A percentile compares a stretch with the other conserved stretches of the same genome.
Evolutionary conservation across 2,888 invertebrate genomes (phyloP).

Genomic region (Camponotus fellah): DNA sequence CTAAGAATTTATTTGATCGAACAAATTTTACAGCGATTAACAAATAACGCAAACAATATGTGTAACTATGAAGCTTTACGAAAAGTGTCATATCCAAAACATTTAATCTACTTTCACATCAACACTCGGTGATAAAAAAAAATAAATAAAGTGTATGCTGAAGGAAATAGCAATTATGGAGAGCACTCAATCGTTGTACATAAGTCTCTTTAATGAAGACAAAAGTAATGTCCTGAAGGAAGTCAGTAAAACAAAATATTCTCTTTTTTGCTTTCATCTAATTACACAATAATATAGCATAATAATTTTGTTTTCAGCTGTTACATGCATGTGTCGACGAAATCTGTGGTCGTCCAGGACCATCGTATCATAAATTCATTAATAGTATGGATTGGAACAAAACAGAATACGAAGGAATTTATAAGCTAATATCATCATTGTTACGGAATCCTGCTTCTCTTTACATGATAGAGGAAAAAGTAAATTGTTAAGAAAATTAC

Average conservation of each 20-base stretch:
- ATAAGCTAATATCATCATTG: conserved; percentile 74
- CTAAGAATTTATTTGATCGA: not conserved
- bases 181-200: conserved; percentile 63
- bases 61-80: not conserved
- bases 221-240: conserved; percentile 74
- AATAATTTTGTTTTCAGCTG: conserved; percentile 71
- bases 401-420: conserved; percentile 76
- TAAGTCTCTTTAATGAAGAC: conserved; percentile 72
- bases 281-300: not conserved
- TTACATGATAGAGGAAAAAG: conserved; percentile 79
- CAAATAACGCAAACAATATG: not conserved
- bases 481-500: conserved; percentile 45
- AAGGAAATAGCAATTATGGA: conserved; percentile 67
- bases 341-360: conserved; percentile 80
- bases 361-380: conserved; percentile 76
- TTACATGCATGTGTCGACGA: conserved; percentile 82
- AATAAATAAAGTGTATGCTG: not conserved
- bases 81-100: not conserved
- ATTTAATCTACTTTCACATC: not conserved
- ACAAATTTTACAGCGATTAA: not conserved
- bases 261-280: not conserved
- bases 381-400: conserved; percentile 79
- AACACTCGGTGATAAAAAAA: not conserved
- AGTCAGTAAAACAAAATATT: conserved; percentile 52
- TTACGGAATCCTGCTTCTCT: conserved; percentile 78